Conservation (phyloP, 1,140 invertebrate species). For the Aethina tumida region DNA sequence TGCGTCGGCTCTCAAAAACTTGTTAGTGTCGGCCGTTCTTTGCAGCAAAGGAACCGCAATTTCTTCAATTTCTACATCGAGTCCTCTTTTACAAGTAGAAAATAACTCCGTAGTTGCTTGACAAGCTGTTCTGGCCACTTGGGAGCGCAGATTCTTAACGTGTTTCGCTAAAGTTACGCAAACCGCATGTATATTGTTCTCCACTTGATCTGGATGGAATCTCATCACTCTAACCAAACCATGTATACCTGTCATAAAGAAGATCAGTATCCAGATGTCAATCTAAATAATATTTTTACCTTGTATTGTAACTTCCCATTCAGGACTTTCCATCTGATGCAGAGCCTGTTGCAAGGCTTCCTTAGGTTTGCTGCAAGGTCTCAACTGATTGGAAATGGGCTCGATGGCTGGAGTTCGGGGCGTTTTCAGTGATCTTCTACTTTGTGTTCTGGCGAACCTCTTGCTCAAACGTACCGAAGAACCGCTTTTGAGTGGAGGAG, state of each 20-base stretch:
- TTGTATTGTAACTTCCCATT: constrained; percentile 67
- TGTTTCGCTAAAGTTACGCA: constrained; percentile 64
- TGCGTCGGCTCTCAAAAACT: constrained; percentile 81
- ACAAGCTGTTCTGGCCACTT: constrained; percentile 80
- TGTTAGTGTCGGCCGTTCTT: constrained; percentile 85
- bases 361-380: constrained; percentile 47
- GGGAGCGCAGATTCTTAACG: constrained; percentile 78
- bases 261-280: too few relatives aligned
- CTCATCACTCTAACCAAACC: constrained; percentile 62
- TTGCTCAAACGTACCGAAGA: constrained; percentile 7
- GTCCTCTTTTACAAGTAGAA: constrained; percentile 49
- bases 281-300: too few relatives aligned
- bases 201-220: constrained; percentile 57
- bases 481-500: too few relatives aligned
- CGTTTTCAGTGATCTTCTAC: constrained; percentile 12
- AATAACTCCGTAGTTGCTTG: constrained; percentile 70
- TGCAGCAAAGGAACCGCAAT: constrained; percentile 68
- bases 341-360: constrained; percentile 53
- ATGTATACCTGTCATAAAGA: constrained; percentile 43
- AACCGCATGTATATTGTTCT: constrained; percentile 49
- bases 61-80: constrained; percentile 81
- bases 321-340: constrained; percentile 56
- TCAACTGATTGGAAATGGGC: neutral
- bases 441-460: constrained; percentile 13
- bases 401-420: constrained; percentile 12